Percentiles rank a stretch among this genome's conserved stretches.
Conservation (phyloP, 2,888 invertebrate species). For the Dioctria linearis region DNA sequence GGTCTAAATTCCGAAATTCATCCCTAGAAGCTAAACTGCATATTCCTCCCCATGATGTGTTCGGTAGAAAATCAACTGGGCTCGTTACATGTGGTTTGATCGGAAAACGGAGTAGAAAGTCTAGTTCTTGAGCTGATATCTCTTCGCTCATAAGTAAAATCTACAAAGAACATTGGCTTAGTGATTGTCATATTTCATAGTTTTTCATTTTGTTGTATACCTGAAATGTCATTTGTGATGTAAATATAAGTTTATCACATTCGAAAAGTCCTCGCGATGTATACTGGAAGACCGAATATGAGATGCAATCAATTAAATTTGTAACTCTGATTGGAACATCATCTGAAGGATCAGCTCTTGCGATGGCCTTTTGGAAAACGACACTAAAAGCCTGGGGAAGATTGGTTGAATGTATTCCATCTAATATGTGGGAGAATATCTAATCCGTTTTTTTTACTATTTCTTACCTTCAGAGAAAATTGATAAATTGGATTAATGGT, state of each 20-base stretch:
- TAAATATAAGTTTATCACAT: conserved; percentile 96
- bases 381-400: conserved; percentile 88
- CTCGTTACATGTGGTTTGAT: conserved; percentile 92
- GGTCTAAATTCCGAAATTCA: conserved; percentile 92
- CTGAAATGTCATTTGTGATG: conserved; percentile 96
- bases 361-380: conserved; percentile 97
- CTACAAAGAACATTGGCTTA: conserved; percentile 70
- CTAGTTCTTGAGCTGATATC: conserved; percentile 87
- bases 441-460: neutral
- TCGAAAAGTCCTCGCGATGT: conserved; percentile 95
- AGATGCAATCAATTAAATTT: conserved; percentile 95
- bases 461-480: conserved; percentile 89
- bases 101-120: conserved; percentile 94
- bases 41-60: conserved; percentile 95
- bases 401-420: neutral
- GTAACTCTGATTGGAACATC: conserved; percentile 84
- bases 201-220: conserved; percentile 70
- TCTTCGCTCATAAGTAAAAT: conserved; percentile 90
- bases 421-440: neutral
- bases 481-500: conserved; percentile 98
- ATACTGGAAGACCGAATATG: conserved; percentile 95
- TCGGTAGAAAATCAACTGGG: conserved; percentile 95
- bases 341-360: conserved; percentile 86
- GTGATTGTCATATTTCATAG: conserved; percentile 7
- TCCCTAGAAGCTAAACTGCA: conserved; percentile 91